Evolutionary conservation across 2,113 vertebrate genomes (phyloP).

Genomic region (Tichodroma muraria): DNA sequence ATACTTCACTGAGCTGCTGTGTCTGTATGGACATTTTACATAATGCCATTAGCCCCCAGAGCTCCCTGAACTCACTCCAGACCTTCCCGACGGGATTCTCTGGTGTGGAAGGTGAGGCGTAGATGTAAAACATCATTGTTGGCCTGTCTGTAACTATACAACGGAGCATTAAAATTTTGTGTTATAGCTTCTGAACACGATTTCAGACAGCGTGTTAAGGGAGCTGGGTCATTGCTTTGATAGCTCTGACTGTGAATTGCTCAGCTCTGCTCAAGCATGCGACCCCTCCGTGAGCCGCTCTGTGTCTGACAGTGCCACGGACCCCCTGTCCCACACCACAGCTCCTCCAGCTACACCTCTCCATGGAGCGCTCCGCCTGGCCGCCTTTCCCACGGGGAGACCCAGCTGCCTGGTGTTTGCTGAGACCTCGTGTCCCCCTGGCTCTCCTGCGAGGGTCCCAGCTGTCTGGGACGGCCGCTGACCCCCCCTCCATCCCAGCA

Average conservation of each 20-base stretch:
- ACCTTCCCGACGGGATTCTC: background rate
- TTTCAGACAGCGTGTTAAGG: slow-evolving; percentile 42
- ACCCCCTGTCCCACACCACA: background rate
- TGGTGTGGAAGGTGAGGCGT: background rate
- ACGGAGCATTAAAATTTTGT: background rate
- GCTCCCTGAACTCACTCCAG: background rate
- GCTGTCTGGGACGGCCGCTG: background rate
- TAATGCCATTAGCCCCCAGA: background rate
- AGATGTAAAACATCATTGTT: background rate
- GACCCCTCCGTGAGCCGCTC: slow-evolving; percentile 1
- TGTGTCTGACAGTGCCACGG: background rate
- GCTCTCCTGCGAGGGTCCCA: background rate
- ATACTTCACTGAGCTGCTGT: background rate
- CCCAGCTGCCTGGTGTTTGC: background rate
- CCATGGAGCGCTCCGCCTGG: accelerated
- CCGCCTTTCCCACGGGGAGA: background rate
- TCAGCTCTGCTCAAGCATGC: slow-evolving; percentile 52
- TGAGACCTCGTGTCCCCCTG: background rate
- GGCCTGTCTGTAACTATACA: background rate
- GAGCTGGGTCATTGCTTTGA: slow-evolving; percentile 56
- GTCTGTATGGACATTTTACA: background rate
- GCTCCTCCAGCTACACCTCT: background rate
- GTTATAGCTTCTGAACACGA: background rate
- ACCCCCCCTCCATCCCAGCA: background rate
- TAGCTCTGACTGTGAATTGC: slow-evolving; percentile 64